phyloP scores from a whole-genome alignment of 2,797 vertebrate species.

The Mormyrus hasselquistii region DNA sequence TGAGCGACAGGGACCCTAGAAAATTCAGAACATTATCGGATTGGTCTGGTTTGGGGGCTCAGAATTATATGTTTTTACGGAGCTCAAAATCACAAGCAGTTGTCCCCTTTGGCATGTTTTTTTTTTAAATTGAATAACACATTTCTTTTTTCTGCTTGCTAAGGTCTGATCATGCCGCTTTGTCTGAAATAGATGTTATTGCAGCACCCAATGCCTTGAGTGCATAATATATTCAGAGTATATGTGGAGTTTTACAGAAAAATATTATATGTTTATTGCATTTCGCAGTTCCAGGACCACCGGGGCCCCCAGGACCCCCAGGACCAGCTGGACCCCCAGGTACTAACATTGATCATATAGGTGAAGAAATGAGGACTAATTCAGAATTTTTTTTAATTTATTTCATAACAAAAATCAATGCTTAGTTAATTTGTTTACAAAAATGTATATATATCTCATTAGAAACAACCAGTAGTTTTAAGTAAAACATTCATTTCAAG shows the following conservation, averaged over 20 bases:
- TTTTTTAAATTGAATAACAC: background rate
- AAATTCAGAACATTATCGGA: background rate
- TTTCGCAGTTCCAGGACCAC: conserved; percentile 48
- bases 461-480: background rate
- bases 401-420: background rate
- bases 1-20: background rate
- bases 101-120: background rate
- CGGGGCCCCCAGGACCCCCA: conserved; percentile 59
- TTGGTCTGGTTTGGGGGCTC: background rate
- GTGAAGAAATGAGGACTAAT: background rate
- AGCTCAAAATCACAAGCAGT: background rate
- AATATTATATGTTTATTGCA: background rate
- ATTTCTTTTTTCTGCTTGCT: background rate
- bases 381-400: no score
- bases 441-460: background rate
- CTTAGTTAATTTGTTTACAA: background rate
- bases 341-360: conserved; percentile 22
- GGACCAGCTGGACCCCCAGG: conserved; percentile 57
- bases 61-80: background rate
- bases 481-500: background rate
- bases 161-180: background rate
- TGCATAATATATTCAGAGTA: background rate
- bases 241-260: background rate
- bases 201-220: background rate
- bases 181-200: background rate